phyloP scores from a whole-genome alignment of 2,113 vertebrate genomes.

The Otocyon megalotis region DNA sequence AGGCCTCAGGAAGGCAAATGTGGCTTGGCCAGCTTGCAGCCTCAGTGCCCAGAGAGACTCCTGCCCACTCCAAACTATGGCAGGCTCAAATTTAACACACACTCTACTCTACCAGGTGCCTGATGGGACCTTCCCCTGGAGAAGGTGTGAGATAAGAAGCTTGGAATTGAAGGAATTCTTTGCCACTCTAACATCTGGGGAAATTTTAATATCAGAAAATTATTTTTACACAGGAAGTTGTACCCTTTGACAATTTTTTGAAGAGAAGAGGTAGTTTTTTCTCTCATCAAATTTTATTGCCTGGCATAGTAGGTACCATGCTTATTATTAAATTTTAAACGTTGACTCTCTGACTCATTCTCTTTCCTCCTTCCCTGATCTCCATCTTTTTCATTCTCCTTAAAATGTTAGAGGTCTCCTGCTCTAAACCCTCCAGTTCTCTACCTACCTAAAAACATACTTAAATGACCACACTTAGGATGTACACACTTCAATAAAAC shows the following conservation, averaged over 20 bases:
- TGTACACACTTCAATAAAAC: neutral
- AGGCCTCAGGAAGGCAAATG: neutral
- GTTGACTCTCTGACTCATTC: neutral
- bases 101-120: neutral
- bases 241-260: neutral
- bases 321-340: neutral
- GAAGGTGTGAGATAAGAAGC: neutral
- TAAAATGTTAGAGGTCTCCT: neutral
- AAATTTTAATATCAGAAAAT: neutral
- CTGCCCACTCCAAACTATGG: neutral
- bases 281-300: neutral
- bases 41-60: neutral
- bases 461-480: neutral
- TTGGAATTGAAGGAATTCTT: neutral
- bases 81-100: neutral
- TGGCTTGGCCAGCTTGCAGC: neutral
- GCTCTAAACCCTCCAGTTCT: neutral
- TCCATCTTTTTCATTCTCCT: neutral
- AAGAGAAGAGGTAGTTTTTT: neutral
- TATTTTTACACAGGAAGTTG: neutral
- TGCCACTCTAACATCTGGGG: neutral
- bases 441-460: neutral
- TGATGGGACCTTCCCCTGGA: neutral
- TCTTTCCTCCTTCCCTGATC: neutral
- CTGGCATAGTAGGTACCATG: neutral